These are phyloP conservation scores for Pica pica DNA, from an alignment of 2,113 vertebrate genomes.

Conservation along the genomic window DNA sequence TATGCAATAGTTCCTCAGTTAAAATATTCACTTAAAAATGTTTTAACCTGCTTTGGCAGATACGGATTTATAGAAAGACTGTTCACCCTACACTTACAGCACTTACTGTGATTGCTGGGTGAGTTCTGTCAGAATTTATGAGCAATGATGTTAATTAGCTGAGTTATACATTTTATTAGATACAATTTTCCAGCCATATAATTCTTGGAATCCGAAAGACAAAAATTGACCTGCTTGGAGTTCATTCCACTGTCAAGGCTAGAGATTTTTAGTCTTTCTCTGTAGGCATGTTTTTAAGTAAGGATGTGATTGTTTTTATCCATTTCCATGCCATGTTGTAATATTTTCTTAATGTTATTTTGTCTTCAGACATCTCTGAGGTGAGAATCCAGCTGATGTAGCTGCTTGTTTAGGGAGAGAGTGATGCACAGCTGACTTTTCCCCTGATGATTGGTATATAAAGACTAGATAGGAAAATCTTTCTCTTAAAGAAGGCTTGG, in stretches of 20 bases:
- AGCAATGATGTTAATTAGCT: background rate
- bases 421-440: background rate
- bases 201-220: background rate
- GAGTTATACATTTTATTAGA: slow-evolving; percentile 20
- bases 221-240: background rate
- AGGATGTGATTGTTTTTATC: background rate
- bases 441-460: background rate
- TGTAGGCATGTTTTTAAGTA: background rate
- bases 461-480: background rate
- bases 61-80: background rate
- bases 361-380: background rate
- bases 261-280: background rate
- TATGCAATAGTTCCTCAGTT: background rate
- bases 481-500: background rate
- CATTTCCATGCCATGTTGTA: background rate
- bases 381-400: background rate
- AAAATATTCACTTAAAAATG: background rate
- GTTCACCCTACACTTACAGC: background rate
- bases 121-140: slow-evolving; percentile 21
- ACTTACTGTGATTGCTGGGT: slow-evolving; percentile 30
- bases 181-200: slow-evolving; percentile 11
- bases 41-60: background rate
- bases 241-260: background rate
- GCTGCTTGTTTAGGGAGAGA: background rate
- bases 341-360: background rate